These are phyloP conservation scores for Clytia hemisphaerica DNA, from an alignment of 30 jellyfish, hydroid and myxozoan genomes.

Conservation along the genomic window DNA sequence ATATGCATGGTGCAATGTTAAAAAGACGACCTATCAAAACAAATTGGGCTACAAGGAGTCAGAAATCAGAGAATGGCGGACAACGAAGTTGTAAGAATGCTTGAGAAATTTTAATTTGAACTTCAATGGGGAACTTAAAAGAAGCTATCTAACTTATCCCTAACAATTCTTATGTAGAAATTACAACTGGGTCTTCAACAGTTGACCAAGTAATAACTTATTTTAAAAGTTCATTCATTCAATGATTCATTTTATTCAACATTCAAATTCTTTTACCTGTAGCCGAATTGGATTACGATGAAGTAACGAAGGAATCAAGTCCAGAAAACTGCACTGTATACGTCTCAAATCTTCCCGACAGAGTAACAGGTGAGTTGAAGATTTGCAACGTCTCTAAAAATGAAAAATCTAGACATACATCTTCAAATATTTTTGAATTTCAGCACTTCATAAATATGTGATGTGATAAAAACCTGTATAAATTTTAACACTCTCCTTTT, in stretches of 20 bases:
- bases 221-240: not conserved
- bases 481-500: too few species aligned
- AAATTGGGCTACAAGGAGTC: slow-evolving; percentile 97
- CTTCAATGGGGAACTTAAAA: too few species aligned
- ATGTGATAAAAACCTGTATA: too few species aligned
- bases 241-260: not conserved
- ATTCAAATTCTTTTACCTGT: too few species aligned
- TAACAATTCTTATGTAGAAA: too few species aligned
- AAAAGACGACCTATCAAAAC: slow-evolving; percentile 79
- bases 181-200: too few species aligned
- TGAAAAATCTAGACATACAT: too few species aligned
- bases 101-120: too few species aligned
- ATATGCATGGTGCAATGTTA: slow-evolving; percentile 77
- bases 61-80: slow-evolving; percentile 13
- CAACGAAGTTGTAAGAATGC: not conserved
- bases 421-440: too few species aligned
- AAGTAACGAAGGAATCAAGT: slow-evolving; percentile 83
- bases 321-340: slow-evolving; percentile 80
- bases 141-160: too few species aligned
- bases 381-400: too few species aligned
- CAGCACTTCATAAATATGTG: too few species aligned
- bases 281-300: slow-evolving; percentile 82
- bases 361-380: slow-evolving; percentile 60
- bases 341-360: slow-evolving; percentile 88
- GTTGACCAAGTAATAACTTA: not conserved